A percentile compares a stretch with the other conserved stretches of the same genome.
phyloP scores from a whole-genome alignment of 2,888 invertebrate species.

The Kuschelorhynchus macadamiae region DNA sequence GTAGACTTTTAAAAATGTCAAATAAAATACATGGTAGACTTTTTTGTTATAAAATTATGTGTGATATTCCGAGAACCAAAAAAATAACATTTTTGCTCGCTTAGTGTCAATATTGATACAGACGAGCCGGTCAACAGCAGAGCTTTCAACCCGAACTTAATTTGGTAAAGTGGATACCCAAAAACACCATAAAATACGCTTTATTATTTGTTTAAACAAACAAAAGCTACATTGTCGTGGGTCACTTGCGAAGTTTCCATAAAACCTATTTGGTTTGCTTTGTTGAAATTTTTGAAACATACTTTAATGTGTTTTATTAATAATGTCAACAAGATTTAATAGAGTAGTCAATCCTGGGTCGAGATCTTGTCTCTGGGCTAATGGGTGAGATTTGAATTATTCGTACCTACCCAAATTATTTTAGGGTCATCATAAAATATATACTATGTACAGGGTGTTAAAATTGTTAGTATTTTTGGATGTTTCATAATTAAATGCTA shows the following conservation, averaged over 20 bases:
- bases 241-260: constrained; percentile 23
- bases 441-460: too few species aligned
- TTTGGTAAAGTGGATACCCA: constrained; percentile 24
- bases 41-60: not conserved
- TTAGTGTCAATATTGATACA: constrained; percentile 34
- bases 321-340: not conserved
- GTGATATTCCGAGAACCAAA: not conserved
- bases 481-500: too few species aligned
- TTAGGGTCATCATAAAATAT: too few species aligned
- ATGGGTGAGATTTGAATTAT: too few species aligned
- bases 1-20: too few species aligned
- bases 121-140: constrained; percentile 16
- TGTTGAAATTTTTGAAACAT: constrained; percentile 16
- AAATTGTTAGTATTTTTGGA: too few species aligned
- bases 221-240: constrained; percentile 25
- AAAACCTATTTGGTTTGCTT: constrained; percentile 19
- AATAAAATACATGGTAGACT: not conserved
- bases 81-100: not conserved
- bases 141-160: constrained; percentile 38
- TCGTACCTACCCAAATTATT: too few species aligned
- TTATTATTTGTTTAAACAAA: constrained; percentile 37
- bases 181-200: constrained; percentile 22
- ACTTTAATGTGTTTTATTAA: constrained; percentile 21
- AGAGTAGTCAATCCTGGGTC: too few species aligned
- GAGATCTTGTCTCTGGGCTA: too few species aligned